These are phyloP conservation scores for Tragulus kanchil DNA, from an alignment of 2,113 vertebrate genomes.

Conservation along the genomic window DNA sequence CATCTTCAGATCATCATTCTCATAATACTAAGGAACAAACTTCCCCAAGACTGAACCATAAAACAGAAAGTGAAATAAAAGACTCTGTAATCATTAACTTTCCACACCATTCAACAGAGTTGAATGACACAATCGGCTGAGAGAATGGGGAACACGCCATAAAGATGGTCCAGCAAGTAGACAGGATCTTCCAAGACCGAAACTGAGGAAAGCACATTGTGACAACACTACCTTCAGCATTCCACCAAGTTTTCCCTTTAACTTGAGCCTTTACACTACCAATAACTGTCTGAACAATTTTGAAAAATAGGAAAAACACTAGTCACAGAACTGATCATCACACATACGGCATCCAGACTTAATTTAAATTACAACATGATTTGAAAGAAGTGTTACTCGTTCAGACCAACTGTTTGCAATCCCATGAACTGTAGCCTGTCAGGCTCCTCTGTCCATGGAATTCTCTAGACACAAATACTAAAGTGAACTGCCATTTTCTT, in stretches of 20 bases:
- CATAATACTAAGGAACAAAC: background rate
- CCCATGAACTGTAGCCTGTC: background rate
- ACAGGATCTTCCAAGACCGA: background rate
- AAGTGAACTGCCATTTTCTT: background rate
- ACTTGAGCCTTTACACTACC: background rate
- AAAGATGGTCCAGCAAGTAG: background rate
- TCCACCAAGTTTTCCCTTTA: background rate
- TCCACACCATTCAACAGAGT: background rate
- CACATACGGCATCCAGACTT: background rate
- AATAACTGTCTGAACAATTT: background rate
- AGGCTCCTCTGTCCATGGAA: background rate
- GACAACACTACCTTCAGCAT: background rate
- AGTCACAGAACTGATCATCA: background rate
- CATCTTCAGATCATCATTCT: background rate
- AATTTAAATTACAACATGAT: background rate
- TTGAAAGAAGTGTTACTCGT: background rate
- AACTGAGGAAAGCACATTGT: background rate
- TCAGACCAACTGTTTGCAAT: background rate
- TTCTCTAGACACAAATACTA: background rate
- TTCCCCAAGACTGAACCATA: background rate
- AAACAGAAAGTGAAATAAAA: conserved; percentile 4
- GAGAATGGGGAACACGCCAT: background rate
- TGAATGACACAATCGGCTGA: background rate
- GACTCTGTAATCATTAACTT: background rate
- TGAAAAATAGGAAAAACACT: conserved; percentile 4